Evolutionary conservation across 2,113 vertebrate genomes (phyloP).

Genomic region (Takifugu bimaculatus): DNA sequence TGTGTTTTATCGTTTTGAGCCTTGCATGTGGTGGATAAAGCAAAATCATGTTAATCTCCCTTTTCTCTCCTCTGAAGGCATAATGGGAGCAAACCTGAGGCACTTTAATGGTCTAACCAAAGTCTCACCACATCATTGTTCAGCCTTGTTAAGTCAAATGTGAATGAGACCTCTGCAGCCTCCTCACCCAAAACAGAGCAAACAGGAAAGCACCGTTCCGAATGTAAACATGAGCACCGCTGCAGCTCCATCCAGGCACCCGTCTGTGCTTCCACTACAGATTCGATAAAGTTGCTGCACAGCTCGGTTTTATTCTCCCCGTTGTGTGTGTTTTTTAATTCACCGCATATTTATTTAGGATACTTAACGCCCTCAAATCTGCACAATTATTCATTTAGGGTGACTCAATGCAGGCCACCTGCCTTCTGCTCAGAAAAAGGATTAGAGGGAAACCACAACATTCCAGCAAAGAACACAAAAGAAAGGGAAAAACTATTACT

Average conservation of each 20-base stretch:
- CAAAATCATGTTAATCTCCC: conserved; percentile 73
- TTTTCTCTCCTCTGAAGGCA: conserved; percentile 55
- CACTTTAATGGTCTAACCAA: conserved; percentile 60
- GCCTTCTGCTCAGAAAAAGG: conserved; percentile 14
- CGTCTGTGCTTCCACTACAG: background rate
- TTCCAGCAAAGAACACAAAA: conserved; percentile 9
- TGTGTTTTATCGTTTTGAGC: conserved; percentile 71
- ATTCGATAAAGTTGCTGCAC: background rate
- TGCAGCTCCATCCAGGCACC: no score
- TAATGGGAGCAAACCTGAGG: conserved; percentile 56
- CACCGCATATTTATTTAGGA: no score
- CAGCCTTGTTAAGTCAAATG: conserved; percentile 48
- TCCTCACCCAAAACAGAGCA: conserved; percentile 44
- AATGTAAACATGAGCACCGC: conserved; percentile 23
- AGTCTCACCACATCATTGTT: conserved; percentile 56
- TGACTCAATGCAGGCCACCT: conserved; percentile 35
- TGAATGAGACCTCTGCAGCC: conserved; percentile 46
- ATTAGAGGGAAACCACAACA: conserved; percentile 18
- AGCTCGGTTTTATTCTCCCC: background rate
- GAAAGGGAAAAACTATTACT: background rate
- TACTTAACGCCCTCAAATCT: background rate
- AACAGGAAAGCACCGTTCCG: conserved; percentile 24
- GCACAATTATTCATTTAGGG: conserved; percentile 9
- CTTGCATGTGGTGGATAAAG: conserved; percentile 66
- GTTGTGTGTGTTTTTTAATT: no score